Base-by-base conservation (phyloP, 2,888 invertebrate species). In the Coecobrya sp. region DNA sequence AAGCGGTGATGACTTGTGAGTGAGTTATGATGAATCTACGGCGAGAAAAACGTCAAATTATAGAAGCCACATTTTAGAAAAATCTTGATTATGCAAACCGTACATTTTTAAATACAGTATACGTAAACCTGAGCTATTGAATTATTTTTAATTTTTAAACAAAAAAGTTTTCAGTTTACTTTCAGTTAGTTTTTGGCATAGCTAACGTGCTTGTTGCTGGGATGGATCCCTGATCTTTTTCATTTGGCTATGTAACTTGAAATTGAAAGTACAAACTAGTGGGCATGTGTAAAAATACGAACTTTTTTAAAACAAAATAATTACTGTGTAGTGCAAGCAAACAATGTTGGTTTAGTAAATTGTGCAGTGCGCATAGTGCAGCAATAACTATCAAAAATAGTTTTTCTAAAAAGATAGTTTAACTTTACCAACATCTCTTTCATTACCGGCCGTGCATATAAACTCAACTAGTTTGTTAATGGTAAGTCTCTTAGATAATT, bases 401-500 rank as follows among this genome's bases (percentile, higher is more conserved):
- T 68, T 30, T 42, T 79, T 49, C n/a, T 5, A 45, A 82, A 55
- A 81, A n/a, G 27, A 59, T 59, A 16, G 11, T 59, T 82, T 25
- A 11, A 10, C 2, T 49, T 76, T 73, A 45, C 68, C 49, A 76
- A 49, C 49, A 76, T 49, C 76, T 59, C 2, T 5, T 16, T 81
- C 55, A 25, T 76, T 22, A 76, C 25, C 2, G 11, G 0, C 36
- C 5, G 73, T 86, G 70, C 55, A 55, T 1, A 55, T 19, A 82
- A 4, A n/a, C 45, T 11, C 49, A 76, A 76, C 76, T 16, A 81
- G 4, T 62, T 65, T n/a, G 65, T 82, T 55, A 82, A 89, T 30
- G 89, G 89, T 89, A 82, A 89, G 89, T 70, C 30, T 19, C 36
- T 55, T 82, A 55, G 70, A 70, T 70, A 68, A 30, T 27, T 52